Evolutionary conservation across 2,888 invertebrate species (phyloP), one percentile per base, ranked within the genome.

Genomic region (Lithophane ornitopus): DNA sequence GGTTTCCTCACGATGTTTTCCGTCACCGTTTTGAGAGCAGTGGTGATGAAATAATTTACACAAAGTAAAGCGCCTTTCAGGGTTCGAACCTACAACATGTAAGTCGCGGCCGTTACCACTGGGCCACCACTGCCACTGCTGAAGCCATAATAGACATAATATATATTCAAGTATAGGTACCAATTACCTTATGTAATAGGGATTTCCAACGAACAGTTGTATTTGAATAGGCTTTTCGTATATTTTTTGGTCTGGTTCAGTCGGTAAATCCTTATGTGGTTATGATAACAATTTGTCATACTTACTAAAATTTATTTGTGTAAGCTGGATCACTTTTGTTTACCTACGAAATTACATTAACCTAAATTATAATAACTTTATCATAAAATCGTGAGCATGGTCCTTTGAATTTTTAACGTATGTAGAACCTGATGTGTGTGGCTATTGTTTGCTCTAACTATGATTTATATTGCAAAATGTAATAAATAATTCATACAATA

Each of bases 401-500:
- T 62, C n/a, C 22, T 26, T 16, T 41, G 0, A 22, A 8, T 75
- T 54, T 61, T 34, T 74, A 26, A 44, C 34, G 28, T 71, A 56
- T 58, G 3, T 34, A 46, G 4, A 49, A 49, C n/a, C 16, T 49
- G 68, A 59, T 56, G 49, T 66, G 41, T 49, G 39, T 19, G 41
- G 61, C 67, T 56, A 84, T 82, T 85, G 79, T 84, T 82, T 78
- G 78, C 63, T 78, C 34, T 69, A 54, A 52, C 41, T 72, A 56
- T 73, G 66, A 66, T 78, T 71, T 81, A 85, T 89, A 89, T 89
- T 88, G 78, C 86, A 82, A 87, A 89, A 88, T 85, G 87, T 84
- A 76, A 91, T 92, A 89, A 90, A 93, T 93, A 92, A 94, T 94
- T 91, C 92, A 93, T 91, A 91, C 88, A 91, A 90, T 86, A 89